Percentiles rank a stretch among this genome's conserved stretches.
Conservation (phyloP, 2,888 invertebrate species). For the Xestia xanthographa region DNA sequence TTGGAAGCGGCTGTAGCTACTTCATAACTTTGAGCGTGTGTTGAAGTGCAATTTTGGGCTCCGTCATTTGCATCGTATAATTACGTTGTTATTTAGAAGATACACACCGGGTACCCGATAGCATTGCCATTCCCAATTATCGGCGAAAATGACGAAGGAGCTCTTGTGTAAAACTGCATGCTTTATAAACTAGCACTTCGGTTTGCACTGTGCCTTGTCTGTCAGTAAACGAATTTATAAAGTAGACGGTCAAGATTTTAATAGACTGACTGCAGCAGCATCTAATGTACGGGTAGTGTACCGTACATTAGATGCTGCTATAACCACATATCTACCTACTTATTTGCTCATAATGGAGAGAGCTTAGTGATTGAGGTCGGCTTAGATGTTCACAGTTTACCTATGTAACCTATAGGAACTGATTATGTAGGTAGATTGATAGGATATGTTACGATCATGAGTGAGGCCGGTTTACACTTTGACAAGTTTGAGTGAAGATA, state of each 20-base stretch:
- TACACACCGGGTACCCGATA: neutral
- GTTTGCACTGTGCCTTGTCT: neutral
- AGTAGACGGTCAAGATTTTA: neutral
- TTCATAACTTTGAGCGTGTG: neutral
- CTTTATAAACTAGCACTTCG: neutral
- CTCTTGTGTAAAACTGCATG: neutral
- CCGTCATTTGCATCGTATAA: neutral
- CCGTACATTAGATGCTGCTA: neutral
- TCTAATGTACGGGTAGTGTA: neutral
- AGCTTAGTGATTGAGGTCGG: conserved; percentile 28
- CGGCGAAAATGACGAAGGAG: neutral
- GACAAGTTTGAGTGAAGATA: conserved; percentile 22
- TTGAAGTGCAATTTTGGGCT: neutral
- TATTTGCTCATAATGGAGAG: conserved; percentile 3
- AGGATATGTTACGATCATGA: conserved; percentile 3
- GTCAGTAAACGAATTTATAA: neutral
- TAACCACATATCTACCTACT: neutral
- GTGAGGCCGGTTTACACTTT: conserved; percentile 23
- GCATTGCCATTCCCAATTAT: neutral
- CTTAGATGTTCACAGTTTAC: neutral
- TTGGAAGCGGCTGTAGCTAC: neutral
- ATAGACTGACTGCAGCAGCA: too few relatives aligned
- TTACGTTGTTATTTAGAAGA: neutral
- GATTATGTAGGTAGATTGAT: conserved; percentile 1
- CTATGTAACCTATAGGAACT: neutral